A percentile compares a stretch with the other conserved stretches of the same genome.
Evolutionary conservation across 1,140 invertebrate species (phyloP).

Genomic region (Bicyclus anynana): DNA sequence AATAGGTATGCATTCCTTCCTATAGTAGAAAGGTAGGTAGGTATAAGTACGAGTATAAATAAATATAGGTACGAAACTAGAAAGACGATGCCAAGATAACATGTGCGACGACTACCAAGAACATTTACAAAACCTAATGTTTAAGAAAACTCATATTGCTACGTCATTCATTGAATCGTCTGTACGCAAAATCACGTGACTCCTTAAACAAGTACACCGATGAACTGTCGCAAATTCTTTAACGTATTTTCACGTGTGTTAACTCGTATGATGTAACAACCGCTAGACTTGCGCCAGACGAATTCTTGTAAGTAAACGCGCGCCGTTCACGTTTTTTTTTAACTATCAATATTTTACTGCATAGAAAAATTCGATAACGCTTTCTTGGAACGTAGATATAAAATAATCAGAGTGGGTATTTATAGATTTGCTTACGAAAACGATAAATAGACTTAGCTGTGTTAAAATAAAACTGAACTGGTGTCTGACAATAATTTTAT

Average conservation of each 20-base stretch:
- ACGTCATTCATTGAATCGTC: slow-evolving; percentile 39
- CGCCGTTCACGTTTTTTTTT: slow-evolving; percentile 3
- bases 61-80: neutral
- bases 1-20: neutral
- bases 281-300: slow-evolving; percentile 56
- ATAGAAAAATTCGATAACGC: neutral
- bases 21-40: no score
- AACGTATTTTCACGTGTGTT: slow-evolving; percentile 21
- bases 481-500: no score
- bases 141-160: neutral
- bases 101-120: neutral
- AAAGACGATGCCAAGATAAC: neutral
- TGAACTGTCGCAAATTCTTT: slow-evolving; percentile 18
- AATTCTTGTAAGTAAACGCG: slow-evolving; percentile 45
- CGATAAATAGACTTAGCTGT: no score
- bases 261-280: slow-evolving; percentile 60
- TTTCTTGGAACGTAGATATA: slow-evolving; percentile 2
- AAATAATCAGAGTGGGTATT: neutral
- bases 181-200: slow-evolving; percentile 24
- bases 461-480: no score
- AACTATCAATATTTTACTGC: neutral
- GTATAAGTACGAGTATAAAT: neutral
- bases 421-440: neutral
- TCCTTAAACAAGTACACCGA: slow-evolving; percentile 26
- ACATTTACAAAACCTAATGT: neutral